Conservation (phyloP, 1,140 invertebrate genomes). For the Pseudomyrmex concolor region DNA sequence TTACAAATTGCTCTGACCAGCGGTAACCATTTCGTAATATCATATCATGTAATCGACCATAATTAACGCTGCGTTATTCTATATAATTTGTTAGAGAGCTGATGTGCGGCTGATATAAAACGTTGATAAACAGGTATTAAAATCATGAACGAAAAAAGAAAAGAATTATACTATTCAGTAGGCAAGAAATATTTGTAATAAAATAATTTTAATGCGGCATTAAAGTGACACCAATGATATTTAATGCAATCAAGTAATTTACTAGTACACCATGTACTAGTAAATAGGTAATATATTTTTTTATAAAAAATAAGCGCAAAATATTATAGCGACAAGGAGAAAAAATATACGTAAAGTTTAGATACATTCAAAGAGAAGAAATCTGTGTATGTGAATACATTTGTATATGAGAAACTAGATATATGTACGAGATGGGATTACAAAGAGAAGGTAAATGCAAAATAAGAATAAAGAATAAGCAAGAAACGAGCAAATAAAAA, state of each 20-base stretch:
- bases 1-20: constrained; percentile 60
- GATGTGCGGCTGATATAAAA: constrained; percentile 8
- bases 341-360: background rate
- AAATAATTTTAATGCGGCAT: constrained; percentile 3
- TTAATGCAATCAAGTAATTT: background rate
- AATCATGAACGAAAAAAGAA: constrained; percentile 30
- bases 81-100: constrained; percentile 62
- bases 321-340: background rate
- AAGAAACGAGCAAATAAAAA: background rate
- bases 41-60: constrained; percentile 50
- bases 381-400: background rate
- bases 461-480: background rate
- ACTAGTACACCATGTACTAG: background rate
- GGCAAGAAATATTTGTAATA: too few species aligned
- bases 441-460: background rate
- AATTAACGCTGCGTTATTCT: constrained; percentile 70
- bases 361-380: background rate
- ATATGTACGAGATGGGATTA: background rate
- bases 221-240: constrained; percentile 12
- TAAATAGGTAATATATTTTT: too few species aligned
- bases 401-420: background rate
- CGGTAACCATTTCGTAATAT: constrained; percentile 59
- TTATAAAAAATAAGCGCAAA: constrained; percentile 1
- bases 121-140: constrained; percentile 36
- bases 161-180: background rate